Evolutionary conservation across 1,140 invertebrate species (phyloP), one percentile per base, ranked within the genome.

Genomic region (Heliconius eleuchia): DNA sequence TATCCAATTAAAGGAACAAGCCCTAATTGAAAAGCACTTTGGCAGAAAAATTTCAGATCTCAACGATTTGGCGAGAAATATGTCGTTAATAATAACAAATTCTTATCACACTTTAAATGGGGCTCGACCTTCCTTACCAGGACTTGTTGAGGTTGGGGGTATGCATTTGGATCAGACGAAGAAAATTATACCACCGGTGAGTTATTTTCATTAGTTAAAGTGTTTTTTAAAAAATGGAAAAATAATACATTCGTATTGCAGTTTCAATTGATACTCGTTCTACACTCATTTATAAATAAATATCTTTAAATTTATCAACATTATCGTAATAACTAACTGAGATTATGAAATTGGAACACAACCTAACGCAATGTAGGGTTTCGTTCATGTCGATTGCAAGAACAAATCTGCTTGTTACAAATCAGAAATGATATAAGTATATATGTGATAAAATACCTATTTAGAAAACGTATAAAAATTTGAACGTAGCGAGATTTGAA

Each of bases 81-180:
- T 89, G 0, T 91, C 93, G 19, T 34, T 95, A 55, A 71, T 96
- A 73, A 81, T 97, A 9, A 74, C 95, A 0, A 96, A 96, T 81
- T 95, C 95, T 19, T 95, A 96, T 82, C 94, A 95, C 13, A 91
- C 90, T 5, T 84, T 96, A 7, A 95, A 95, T 72, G 94, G 95
- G 72, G 90, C 95, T 11, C 90, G 94, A 72, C 95, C 96, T 0
- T 86, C 93, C 13, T 80, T 96, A 46, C 95, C 95, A 0, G 95
- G 95, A 34, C 84, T 97, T 0, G 60, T 86, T 16, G 85, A 87
- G 78, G 86, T 85, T 7, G 86, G 86, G 1, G 85, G 86, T 7
- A 85, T 87, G 85, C 85, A 87, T 79, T 70, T 87, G 79, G 80
- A 85, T 75, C 76, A 80, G 3, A 74, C 71, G 2, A 83, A 71